These are phyloP conservation scores for Acanthis flammea DNA, from an alignment of 2,797 vertebrate genomes.

Conservation along the genomic window DNA sequence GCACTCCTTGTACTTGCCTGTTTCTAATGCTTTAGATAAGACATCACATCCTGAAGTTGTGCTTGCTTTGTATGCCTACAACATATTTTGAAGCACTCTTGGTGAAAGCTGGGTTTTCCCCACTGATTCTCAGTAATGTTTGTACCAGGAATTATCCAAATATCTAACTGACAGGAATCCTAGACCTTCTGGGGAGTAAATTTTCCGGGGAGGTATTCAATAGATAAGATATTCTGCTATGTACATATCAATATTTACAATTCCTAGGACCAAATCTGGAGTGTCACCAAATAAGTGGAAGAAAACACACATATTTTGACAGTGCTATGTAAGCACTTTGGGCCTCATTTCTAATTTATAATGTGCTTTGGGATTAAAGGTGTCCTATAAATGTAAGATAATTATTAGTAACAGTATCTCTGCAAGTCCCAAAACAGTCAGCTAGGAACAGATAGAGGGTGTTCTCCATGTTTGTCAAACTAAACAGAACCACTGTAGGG, in stretches of 20 bases:
- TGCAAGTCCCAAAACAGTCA: not conserved
- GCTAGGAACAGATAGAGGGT: not conserved
- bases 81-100: not conserved
- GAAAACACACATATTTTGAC: not conserved
- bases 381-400: not conserved
- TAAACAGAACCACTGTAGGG: not conserved
- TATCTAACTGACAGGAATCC: not conserved
- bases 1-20: not conserved
- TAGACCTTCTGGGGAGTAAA: not conserved
- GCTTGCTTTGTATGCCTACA: not conserved
- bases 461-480: conserved; percentile 11
- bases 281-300: not conserved
- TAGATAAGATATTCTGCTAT: not conserved
- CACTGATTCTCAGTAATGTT: not conserved
- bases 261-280: not conserved
- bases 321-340: not conserved
- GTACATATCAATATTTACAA: not conserved
- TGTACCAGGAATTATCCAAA: not conserved
- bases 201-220: not conserved
- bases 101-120: not conserved
- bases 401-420: conserved; percentile 6
- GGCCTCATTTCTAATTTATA: not conserved
- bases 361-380: conserved; percentile 40
- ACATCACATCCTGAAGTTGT: not conserved
- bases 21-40: not conserved